Percentiles rank a stretch among this genome's conserved stretches.
Evolutionary conservation across 2,797 vertebrate species (phyloP).

Genomic region (Sebastes matsubarae): DNA sequence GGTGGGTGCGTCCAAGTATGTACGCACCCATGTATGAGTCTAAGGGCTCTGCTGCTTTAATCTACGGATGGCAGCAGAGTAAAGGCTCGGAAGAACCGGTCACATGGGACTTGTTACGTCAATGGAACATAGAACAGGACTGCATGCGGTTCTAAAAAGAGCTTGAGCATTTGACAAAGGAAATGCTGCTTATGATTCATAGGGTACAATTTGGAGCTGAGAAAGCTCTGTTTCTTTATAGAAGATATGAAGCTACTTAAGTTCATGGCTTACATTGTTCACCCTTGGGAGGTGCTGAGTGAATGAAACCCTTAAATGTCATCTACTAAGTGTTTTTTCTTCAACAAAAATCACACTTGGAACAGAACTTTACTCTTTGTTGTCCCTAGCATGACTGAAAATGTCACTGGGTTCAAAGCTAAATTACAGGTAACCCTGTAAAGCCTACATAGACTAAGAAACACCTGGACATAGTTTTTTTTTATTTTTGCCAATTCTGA

Average conservation of each 20-base stretch:
- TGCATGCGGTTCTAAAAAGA: background rate
- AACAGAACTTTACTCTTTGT: background rate
- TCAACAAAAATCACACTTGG: background rate
- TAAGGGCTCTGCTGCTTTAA: constrained; percentile 16
- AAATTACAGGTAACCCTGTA: background rate
- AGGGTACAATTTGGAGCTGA: background rate
- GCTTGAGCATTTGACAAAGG: background rate
- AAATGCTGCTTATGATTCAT: background rate
- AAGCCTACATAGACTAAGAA: background rate
- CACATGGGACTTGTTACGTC: background rate
- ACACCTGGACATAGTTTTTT: background rate
- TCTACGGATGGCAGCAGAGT: background rate
- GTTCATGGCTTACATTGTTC: background rate
- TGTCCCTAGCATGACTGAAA: background rate
- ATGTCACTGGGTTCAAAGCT: background rate
- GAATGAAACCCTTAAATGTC: background rate
- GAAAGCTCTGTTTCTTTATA: background rate
- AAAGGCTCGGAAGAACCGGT: constrained; percentile 3
- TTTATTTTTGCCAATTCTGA: background rate
- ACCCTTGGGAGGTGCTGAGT: background rate
- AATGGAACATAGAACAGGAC: background rate
- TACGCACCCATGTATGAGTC: background rate
- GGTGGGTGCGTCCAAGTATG: background rate
- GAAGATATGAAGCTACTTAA: background rate
- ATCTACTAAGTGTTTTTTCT: background rate